Conservation (phyloP, 1,140 invertebrate genomes). For the Drosophila repletoides region DNA sequence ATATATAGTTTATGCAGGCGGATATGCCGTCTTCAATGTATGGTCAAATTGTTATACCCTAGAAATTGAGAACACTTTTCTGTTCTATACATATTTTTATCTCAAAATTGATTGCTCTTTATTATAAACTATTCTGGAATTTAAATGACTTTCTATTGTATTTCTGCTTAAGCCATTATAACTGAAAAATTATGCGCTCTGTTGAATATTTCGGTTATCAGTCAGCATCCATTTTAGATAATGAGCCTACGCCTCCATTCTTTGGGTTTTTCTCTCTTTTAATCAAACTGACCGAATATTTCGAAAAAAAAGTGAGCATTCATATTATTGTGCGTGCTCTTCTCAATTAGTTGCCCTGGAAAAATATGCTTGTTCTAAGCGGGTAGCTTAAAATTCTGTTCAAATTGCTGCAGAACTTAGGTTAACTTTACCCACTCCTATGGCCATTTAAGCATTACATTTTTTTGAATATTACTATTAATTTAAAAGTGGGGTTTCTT, state of each 20-base stretch:
- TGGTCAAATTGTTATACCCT: too few relatives aligned
- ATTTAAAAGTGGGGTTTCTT: too few relatives aligned
- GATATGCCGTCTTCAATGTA: too few relatives aligned
- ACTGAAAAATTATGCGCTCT: conserved; percentile 30
- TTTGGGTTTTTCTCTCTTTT: not conserved
- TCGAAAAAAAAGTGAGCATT: not conserved
- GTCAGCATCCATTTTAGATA: conserved; percentile 20
- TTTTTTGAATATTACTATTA: too few relatives aligned
- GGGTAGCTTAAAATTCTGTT: not conserved
- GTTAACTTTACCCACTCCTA: too few relatives aligned
- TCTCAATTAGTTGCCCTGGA: conserved; percentile 10
- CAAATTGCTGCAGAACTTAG: not conserved
- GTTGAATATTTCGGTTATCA: conserved; percentile 39
- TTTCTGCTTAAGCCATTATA: conserved; percentile 3
- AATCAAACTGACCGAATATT: conserved; percentile 12
- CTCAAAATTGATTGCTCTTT: too few relatives aligned
- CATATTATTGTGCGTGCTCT: not conserved
- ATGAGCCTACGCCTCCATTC: not conserved
- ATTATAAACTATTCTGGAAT: not conserved
- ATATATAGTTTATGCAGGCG: too few relatives aligned
- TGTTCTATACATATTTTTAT: too few relatives aligned
- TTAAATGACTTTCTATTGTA: conserved; percentile 10
- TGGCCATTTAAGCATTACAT: too few relatives aligned
- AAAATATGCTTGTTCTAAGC: not conserved
- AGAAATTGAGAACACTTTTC: too few relatives aligned